Percentiles rank a stretch among this genome's conserved stretches.
These are phyloP conservation scores for Coenonympha arcania DNA, from an alignment of 2,888 invertebrate species.

Conservation along the genomic window DNA sequence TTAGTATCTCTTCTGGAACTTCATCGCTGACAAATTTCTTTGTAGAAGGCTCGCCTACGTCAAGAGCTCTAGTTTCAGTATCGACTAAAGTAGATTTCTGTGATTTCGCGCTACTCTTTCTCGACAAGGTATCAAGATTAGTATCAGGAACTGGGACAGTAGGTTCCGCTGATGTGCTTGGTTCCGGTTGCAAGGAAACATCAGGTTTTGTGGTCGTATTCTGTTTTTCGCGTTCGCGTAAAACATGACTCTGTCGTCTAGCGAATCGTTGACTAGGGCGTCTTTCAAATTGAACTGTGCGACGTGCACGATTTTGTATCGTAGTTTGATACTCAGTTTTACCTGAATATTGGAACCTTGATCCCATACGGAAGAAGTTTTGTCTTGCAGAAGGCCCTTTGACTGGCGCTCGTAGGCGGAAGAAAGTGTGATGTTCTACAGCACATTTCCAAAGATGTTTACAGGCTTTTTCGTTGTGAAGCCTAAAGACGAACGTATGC, in stretches of 20 bases:
- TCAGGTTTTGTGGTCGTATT: slow-evolving; percentile 48
- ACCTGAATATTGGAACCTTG: slow-evolving; percentile 94
- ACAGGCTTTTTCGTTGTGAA: slow-evolving; percentile 97
- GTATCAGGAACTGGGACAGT: slow-evolving; percentile 36
- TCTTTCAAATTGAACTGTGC: slow-evolving; percentile 96
- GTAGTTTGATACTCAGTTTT: slow-evolving; percentile 98
- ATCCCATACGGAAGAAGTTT: slow-evolving; percentile 99
- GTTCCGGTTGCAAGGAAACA: slow-evolving; percentile 41
- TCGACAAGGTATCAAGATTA: slow-evolving; percentile 53
- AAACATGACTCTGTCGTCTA: slow-evolving; percentile 89
- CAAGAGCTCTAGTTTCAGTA: slow-evolving; percentile 41
- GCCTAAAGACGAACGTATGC: slow-evolving; percentile 97
- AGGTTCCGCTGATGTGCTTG: slow-evolving; percentile 50
- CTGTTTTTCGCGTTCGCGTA: slow-evolving; percentile 84
- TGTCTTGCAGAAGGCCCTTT: slow-evolving; percentile 92
- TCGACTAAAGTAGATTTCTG: slow-evolving; percentile 67
- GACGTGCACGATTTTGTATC: slow-evolving; percentile 88
- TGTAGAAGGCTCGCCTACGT: slow-evolving; percentile 53
- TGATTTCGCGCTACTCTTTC: slow-evolving; percentile 74
- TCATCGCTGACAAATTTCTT: slow-evolving; percentile 63
- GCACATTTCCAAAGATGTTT: slow-evolving; percentile 99
- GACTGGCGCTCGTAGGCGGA: slow-evolving; percentile 91
- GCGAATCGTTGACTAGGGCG: slow-evolving; percentile 97
- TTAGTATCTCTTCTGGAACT: slow-evolving; percentile 49
- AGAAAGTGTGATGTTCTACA: slow-evolving; percentile 99